Evolutionary conservation across 2,888 invertebrate species (phyloP).

Genomic region (Rhingia campestris): DNA sequence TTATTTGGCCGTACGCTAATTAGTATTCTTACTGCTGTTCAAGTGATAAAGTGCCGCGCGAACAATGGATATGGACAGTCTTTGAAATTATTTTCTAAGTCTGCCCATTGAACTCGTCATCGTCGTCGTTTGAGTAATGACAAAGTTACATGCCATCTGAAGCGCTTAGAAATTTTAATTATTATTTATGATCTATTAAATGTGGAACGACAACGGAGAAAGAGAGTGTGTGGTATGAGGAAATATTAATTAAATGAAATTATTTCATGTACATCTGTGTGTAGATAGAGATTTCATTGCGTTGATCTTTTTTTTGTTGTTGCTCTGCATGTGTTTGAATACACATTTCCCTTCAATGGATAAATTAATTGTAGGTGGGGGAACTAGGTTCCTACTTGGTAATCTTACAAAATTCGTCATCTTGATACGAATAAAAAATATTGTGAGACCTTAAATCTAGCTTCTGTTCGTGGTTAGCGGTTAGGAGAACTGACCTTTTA

Average conservation of each 20-base stretch:
- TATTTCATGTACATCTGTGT: slow-evolving; percentile 3
- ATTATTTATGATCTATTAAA: slow-evolving; percentile 19
- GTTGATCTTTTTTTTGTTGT: neutral
- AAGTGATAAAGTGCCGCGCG: slow-evolving; percentile 30
- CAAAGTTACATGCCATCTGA: slow-evolving; percentile 9
- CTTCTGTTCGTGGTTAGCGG: too few species aligned
- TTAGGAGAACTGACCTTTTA: too few species aligned
- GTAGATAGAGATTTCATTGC: slow-evolving; percentile 29
- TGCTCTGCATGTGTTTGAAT: neutral
- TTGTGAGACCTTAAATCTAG: too few species aligned
- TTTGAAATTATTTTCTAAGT: slow-evolving; percentile 12
- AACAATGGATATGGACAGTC: slow-evolving; percentile 16
- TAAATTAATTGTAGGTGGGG: neutral
- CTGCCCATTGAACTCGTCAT: slow-evolving; percentile 10
- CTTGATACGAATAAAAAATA: neutral
- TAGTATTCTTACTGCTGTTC: slow-evolving; percentile 51
- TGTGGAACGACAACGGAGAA: neutral
- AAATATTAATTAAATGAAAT: slow-evolving; percentile 45
- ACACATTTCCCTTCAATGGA: neutral
- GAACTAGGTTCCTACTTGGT: neutral
- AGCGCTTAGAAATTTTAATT: slow-evolving; percentile 18
- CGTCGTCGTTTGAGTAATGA: slow-evolving; percentile 2
- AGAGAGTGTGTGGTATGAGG: slow-evolving; percentile 32
- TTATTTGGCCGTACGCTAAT: slow-evolving; percentile 62
- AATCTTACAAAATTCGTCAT: slow-evolving; percentile 1